Conservation (phyloP, 2,797 vertebrate genomes). For the Huso huso region DNA sequence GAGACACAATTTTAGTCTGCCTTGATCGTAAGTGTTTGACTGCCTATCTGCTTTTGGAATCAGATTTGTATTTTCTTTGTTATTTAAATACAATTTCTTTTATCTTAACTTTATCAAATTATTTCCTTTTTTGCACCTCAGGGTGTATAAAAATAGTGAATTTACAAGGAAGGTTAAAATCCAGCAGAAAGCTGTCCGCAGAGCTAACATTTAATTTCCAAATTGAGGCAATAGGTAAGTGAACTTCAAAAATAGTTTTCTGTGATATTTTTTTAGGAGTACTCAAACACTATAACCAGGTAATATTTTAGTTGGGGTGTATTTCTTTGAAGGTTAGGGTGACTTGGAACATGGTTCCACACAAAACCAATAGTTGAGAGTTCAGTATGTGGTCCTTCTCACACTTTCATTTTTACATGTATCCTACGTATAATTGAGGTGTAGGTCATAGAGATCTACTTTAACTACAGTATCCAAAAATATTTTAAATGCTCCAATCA, state of each 20-base stretch:
- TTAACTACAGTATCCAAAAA: too few relatives aligned
- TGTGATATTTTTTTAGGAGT: slow-evolving; percentile 3
- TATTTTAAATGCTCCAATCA: too few relatives aligned
- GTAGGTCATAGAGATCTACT: too few relatives aligned
- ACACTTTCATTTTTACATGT: too few relatives aligned
- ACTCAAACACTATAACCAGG: background rate
- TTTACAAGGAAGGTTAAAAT: slow-evolving; percentile 86
- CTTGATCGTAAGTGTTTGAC: slow-evolving; percentile 73
- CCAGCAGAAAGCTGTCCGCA: slow-evolving; percentile 83
- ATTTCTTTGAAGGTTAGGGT: too few relatives aligned
- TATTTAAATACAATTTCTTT: too few relatives aligned
- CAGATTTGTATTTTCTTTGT: background rate
- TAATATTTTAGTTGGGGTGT: background rate
- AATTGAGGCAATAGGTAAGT: slow-evolving; percentile 83
- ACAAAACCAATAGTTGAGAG: too few relatives aligned
- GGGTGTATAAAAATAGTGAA: slow-evolving; percentile 94
- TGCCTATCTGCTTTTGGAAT: background rate
- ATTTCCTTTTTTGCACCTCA: slow-evolving; percentile 31
- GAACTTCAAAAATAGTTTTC: slow-evolving; percentile 12
- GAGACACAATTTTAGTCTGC: slow-evolving; percentile 89
- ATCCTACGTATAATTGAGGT: too few relatives aligned
- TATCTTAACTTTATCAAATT: too few relatives aligned
- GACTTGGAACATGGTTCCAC: too few relatives aligned
- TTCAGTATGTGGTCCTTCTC: too few relatives aligned
- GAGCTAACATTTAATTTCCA: slow-evolving; percentile 92